Evolutionary conservation across 2,888 invertebrate genomes (phyloP), one percentile per base, ranked within the genome.

Genomic region (Eristalis tenax): DNA sequence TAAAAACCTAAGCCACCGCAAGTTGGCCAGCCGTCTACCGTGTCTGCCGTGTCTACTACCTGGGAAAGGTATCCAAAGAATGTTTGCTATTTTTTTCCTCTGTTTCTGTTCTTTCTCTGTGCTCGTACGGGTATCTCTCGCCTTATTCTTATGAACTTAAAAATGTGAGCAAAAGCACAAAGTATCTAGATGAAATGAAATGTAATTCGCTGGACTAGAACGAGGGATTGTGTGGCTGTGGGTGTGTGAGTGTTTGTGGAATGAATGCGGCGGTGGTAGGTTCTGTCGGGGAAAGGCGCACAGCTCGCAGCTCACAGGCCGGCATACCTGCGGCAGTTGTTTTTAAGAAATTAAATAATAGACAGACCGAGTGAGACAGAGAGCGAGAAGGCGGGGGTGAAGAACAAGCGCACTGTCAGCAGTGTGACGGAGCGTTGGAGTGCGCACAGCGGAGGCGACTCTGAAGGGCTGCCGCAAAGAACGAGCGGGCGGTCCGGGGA

Each of bases 151-250:
- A 87, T 87, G 87, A 87, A 87, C 79, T 83, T 87, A 78, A 87
- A 83, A 87, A 79, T 83, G 86, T 87, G 64, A 79, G 86, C 82
- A 87, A 87, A 83, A 87, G 71, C 87, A 73, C 76, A 83, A 83
- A 87, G 83, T 83, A 87, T 87, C 71, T 78, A 73, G 83, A 80
- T 83, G 87, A 87, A 79, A 80, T 83, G 87, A 87, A 87, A 87
- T 87, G 79, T 87, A 83, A 87, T 87, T 83, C 83, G 87, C 87
- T 83, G 83, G 83, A 83, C 87, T 87, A 83, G 87, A 87, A 87
- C 87, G 87, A 6, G 50, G 68, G 83, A 80, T 76, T 79, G 83
- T 82, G n/a, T 26, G 26, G 26, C 26, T 26, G 26, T 26, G 26
- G 2, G 2, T 26, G 26, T 35, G 23, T 26, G n/a, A 1, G 26